Evolutionary conservation across 2,797 vertebrate species (phyloP).

Genomic region (Rhyacichthys aspro): DNA sequence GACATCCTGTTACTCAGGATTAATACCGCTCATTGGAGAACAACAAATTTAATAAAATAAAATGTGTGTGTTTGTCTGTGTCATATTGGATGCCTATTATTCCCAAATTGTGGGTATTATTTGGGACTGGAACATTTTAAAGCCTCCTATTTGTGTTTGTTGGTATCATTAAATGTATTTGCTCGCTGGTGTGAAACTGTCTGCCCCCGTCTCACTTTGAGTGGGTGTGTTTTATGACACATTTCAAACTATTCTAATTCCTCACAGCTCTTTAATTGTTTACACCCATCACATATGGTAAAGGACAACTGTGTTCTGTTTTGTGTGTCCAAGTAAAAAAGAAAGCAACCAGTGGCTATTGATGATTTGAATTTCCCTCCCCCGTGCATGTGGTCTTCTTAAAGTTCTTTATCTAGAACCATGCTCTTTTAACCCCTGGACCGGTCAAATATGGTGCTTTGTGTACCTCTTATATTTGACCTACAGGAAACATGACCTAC

Average conservation of each 20-base stretch:
- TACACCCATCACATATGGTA: not conserved
- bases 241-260: constrained; percentile 13
- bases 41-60: constrained; percentile 26
- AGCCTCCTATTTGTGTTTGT: no score
- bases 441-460: constrained; percentile 41
- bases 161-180: not conserved
- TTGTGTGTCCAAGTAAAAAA: constrained; percentile 4
- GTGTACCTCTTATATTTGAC: constrained; percentile 29
- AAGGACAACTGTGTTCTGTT: not conserved
- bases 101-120: no score
- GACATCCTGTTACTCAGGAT: constrained; percentile 25
- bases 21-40: not conserved
- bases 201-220: constrained; percentile 1
- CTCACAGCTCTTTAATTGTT: not conserved
- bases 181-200: constrained; percentile 29
- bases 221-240: constrained; percentile 27
- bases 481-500: constrained; percentile 62
- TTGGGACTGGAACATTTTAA: no score
- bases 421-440: constrained; percentile 1
- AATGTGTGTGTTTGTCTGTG: no score
- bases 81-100: no score
- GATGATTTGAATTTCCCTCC: constrained; percentile 4
- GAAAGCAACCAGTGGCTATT: not conserved
- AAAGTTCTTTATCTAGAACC: no score
- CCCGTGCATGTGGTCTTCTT: no score